Base-by-base conservation (phyloP, 2,888 invertebrate genomes). In the Yponomeuta cagnagella region DNA sequence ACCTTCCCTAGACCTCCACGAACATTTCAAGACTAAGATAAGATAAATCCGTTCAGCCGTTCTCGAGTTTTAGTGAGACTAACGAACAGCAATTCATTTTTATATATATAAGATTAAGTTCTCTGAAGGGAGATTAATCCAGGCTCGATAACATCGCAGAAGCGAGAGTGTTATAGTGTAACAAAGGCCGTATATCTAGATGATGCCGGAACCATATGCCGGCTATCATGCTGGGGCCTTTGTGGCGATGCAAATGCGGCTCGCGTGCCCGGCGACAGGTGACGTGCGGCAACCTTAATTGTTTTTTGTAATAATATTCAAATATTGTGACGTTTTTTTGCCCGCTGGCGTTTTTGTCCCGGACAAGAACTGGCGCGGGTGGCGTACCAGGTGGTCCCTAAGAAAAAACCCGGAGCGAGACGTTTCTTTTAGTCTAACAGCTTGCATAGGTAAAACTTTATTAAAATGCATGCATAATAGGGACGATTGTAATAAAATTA, bases 291-390 rank as follows among this genome's bases (percentile, higher is more conserved):
- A 85, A 86, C 86, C 89, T 88, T 90, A 90, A 91, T 91, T 92
- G 88, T 92, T 92, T 91, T 89, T 91, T 91, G 84, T 90, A 84
- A 85, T 84, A 88, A 90, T 91, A 92, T 91, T 92, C 89, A 92
- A 92, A 92, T 92, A 89, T 91, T 89, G 83, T 90, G 90, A 89
- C 82, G 85, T 85, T 90, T 90, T 84, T 73, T 90, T 43, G 33
- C 87, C 79, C 77, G 75, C 71, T 69, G 43, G 43, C 76, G 77
- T 86, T 88, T 91, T 92, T 91, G 83, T 87, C 78, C 80, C 75
- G 76, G 73, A 75, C 77, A 72, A 72, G 77, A 76, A 73, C 76
- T 82, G 86, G 88, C 89, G 86, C 89, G 90, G 89, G 88, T 87
- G 85, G 84, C 89, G 81, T 82, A 81, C 92, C 91, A 92, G 91